Conservation (phyloP, 2,113 vertebrate species). For the Chinchilla lanigera region DNA sequence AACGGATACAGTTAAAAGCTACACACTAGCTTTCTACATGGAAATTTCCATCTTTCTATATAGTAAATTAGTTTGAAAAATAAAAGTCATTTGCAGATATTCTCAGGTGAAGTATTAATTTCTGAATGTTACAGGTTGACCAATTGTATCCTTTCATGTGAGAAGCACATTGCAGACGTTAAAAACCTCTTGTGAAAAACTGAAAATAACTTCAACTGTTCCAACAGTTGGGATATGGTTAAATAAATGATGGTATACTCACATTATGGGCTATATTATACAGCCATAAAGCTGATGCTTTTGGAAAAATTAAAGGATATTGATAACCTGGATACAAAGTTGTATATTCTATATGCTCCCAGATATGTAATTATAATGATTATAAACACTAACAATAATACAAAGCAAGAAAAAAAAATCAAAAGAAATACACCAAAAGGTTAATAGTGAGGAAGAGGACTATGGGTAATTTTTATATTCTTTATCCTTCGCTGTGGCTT, state of each 20-base stretch:
- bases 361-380: constrained; percentile 54
- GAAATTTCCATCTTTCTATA: constrained; percentile 36
- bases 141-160: constrained; percentile 17
- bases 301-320: constrained; percentile 67
- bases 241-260: constrained; percentile 55
- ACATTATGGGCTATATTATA: constrained; percentile 59
- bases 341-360: constrained; percentile 19
- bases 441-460: constrained; percentile 22
- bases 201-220: constrained; percentile 43
- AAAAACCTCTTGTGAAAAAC: constrained; percentile 54
- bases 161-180: constrained; percentile 45
- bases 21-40: neutral
- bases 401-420: constrained; percentile 20
- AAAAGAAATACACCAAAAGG: constrained; percentile 37
- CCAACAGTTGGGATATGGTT: constrained; percentile 55
- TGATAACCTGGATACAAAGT: constrained; percentile 60
- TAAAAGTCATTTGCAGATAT: constrained; percentile 34
- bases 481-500: constrained; percentile 35
- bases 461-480: constrained; percentile 19
- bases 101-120: constrained; percentile 62
- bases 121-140: constrained; percentile 46
- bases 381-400: constrained; percentile 45
- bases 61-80: constrained; percentile 59
- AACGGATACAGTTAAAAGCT: neutral
- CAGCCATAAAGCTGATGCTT: constrained; percentile 67